A percentile compares a stretch with the other conserved stretches of the same genome.
Evolutionary conservation across 1,140 invertebrate species (phyloP).

Genomic region (Nephila pilipes): DNA sequence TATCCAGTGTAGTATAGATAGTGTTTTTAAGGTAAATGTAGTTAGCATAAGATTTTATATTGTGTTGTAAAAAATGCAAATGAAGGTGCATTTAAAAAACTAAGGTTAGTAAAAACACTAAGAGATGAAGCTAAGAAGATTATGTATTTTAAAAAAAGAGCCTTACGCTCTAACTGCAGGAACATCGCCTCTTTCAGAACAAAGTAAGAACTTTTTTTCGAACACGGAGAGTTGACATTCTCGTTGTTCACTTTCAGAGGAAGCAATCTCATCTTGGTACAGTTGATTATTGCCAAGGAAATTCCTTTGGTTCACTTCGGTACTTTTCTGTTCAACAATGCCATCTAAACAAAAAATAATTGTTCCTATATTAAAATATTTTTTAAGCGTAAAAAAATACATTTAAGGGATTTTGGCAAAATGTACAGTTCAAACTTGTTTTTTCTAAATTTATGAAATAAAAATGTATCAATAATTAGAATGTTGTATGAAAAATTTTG

Average conservation of each 20-base stretch:
- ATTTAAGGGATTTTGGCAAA: too few species aligned
- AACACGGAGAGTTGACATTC: conserved; percentile 84
- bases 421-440: too few species aligned
- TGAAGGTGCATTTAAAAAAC: not conserved
- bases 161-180: conserved; percentile 86
- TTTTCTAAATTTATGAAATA: too few species aligned
- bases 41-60: too few species aligned
- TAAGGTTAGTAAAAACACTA: not conserved
- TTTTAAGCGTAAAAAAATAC: not conserved
- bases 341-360: conserved; percentile 4
- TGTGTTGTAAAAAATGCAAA: not conserved
- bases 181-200: conserved; percentile 93
- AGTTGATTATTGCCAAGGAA: conserved; percentile 19
- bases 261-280: not conserved
- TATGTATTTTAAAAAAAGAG: not conserved
- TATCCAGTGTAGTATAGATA: too few species aligned
- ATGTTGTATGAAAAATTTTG: too few species aligned
- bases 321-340: not conserved
- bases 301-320: not conserved
- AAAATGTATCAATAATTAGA: too few species aligned
- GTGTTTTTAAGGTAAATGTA: too few species aligned
- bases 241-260: not conserved
- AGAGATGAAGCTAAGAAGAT: not conserved
- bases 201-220: conserved; percentile 91
- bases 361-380: not conserved